Conservation (phyloP, 2,797 vertebrate species). For the Erithacus rubecula region DNA sequence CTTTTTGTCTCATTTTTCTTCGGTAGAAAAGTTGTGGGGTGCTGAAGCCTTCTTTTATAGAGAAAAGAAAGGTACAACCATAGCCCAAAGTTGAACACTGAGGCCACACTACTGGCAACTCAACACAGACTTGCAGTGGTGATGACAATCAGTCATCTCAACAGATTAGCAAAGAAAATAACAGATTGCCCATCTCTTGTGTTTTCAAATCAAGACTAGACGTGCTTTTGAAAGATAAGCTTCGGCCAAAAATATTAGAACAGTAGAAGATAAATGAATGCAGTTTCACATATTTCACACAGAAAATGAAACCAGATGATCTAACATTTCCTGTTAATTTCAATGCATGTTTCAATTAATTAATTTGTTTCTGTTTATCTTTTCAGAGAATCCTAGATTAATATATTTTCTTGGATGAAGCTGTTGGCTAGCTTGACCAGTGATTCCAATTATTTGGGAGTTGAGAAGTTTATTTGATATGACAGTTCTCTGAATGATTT, state of each 20-base stretch:
- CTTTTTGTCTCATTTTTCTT: neutral
- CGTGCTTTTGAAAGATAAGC: neutral
- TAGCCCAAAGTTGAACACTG: neutral
- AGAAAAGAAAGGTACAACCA: neutral
- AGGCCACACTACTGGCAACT: neutral
- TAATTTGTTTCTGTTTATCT: neutral
- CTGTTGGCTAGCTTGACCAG: neutral
- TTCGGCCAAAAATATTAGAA: neutral
- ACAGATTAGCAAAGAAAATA: neutral
- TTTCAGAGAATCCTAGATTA: neutral
- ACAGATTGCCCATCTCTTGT: neutral
- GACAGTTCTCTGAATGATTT: neutral
- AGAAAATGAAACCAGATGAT: neutral
- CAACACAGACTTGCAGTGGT: neutral
- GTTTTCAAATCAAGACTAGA: neutral
- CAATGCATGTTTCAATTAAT: neutral
- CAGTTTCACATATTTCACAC: neutral
- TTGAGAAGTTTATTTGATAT: neutral
- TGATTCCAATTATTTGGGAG: neutral
- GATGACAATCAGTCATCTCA: neutral
- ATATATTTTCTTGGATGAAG: neutral
- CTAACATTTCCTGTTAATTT: neutral
- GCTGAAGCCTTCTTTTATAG: neutral
- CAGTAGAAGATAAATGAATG: neutral
- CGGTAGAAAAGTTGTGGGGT: neutral